A percentile compares a stretch with the other conserved stretches of the same genome.
phyloP scores from a whole-genome alignment of 2,888 invertebrate species.

The Pachliopta kotzebuea region DNA sequence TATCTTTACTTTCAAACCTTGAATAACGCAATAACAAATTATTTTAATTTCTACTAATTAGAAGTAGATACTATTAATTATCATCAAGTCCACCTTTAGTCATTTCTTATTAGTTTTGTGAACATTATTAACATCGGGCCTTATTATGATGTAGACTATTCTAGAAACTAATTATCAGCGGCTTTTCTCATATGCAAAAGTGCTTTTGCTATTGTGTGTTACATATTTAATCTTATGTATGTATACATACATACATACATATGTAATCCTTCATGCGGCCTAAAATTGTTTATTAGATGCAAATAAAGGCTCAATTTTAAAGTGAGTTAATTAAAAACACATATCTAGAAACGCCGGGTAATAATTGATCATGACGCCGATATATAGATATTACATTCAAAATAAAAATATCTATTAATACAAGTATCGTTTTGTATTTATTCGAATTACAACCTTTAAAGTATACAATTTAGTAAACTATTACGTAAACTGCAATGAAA shows the following conservation, averaged over 20 bases:
- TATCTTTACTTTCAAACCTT: background rate
- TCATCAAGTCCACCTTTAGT: no score
- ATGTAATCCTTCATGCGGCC: no score
- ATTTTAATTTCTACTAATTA: no score
- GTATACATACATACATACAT: no score
- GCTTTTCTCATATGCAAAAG: background rate
- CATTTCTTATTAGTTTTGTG: no score
- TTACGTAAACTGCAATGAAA: slow-evolving; percentile 1
- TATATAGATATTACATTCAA: background rate
- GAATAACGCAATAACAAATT: background rate
- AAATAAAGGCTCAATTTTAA: no score
- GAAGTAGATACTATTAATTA: no score
- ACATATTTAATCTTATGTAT: no score
- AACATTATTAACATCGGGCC: no score
- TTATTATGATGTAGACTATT: background rate
- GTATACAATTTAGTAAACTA: background rate
- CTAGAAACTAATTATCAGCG: background rate
- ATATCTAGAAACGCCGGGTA: background rate
- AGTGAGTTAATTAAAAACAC: no score
- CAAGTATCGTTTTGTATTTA: background rate
- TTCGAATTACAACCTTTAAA: background rate
- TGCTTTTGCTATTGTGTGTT: background rate
- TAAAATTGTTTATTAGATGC: no score
- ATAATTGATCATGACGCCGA: background rate
- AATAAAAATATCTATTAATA: background rate